Conservation (phyloP, 2,797 vertebrate genomes). For the Sebastiscus tertius region DNA sequence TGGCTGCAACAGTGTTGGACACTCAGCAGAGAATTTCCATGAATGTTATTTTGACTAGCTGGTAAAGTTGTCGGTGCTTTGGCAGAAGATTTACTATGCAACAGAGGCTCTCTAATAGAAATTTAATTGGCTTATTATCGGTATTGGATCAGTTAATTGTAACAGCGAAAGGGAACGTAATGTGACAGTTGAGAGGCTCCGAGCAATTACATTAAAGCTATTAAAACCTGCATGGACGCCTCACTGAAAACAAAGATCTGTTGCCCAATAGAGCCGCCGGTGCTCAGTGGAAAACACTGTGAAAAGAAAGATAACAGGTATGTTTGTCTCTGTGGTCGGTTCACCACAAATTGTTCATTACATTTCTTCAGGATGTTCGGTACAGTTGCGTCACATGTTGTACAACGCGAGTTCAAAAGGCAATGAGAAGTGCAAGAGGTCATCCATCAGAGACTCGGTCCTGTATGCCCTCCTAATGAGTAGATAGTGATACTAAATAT, state of each 20-base stretch:
- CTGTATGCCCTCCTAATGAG: not conserved
- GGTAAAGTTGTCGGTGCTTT: not conserved
- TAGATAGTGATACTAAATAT: conserved; percentile 1
- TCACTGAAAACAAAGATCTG: conserved; percentile 38
- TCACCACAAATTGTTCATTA: conserved; percentile 32
- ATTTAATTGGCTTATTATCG: conserved; percentile 34
- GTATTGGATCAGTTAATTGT: conserved; percentile 42
- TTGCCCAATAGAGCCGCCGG: conserved; percentile 46
- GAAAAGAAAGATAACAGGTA: conserved; percentile 1
- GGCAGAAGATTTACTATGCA: not conserved
- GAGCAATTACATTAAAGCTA: conserved; percentile 33
- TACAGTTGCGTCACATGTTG: conserved; percentile 7
- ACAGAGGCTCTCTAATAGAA: conserved; percentile 19
- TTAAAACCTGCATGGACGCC: conserved; percentile 30
- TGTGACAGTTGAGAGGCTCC: conserved; percentile 33
- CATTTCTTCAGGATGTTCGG: not conserved
- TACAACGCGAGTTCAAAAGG: conserved; percentile 9
- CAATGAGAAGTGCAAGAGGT: conserved; percentile 12
- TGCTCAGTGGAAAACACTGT: not conserved
- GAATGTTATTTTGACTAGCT: not conserved
- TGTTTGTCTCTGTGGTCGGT: not conserved
- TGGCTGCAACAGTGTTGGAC: not conserved
- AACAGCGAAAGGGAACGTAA: conserved; percentile 23
- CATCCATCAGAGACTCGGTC: not conserved
- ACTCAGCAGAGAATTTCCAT: not conserved